Percentiles rank a stretch among this genome's conserved stretches.
phyloP scores from a whole-genome alignment of 2,797 vertebrate genomes.

The Acropternis orthonyx region DNA sequence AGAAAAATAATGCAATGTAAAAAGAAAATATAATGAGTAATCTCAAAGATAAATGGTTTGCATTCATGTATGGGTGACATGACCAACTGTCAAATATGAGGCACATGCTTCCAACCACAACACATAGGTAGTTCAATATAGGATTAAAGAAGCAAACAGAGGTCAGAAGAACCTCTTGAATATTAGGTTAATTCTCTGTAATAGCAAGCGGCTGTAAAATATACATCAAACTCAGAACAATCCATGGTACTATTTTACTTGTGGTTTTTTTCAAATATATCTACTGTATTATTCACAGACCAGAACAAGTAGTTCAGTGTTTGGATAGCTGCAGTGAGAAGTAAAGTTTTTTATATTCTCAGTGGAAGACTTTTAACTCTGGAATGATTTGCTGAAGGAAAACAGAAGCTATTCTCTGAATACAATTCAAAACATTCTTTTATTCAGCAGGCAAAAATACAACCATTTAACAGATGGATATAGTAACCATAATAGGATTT shows the following conservation, averaged over 20 bases:
- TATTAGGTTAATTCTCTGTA: not conserved
- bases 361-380: not conserved
- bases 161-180: not conserved
- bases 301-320: not conserved
- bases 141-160: not conserved
- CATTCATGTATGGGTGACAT: not conserved
- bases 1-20: not conserved
- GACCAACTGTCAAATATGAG: not conserved
- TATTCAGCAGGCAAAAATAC: not conserved
- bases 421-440: not conserved
- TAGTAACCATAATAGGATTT: slow-evolving; percentile 4
- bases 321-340: not conserved
- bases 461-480: not conserved
- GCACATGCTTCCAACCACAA: not conserved
- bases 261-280: not conserved
- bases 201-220: not conserved
- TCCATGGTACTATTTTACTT: not conserved
- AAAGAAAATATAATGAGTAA: not conserved
- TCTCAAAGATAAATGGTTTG: not conserved
- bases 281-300: not conserved
- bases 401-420: not conserved
- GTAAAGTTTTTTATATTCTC: not conserved
- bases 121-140: accelerated
- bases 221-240: not conserved
- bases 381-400: not conserved